Evolutionary conservation across 2,888 invertebrate genomes (phyloP).

Genomic region (Drosophila subquinaria): DNA sequence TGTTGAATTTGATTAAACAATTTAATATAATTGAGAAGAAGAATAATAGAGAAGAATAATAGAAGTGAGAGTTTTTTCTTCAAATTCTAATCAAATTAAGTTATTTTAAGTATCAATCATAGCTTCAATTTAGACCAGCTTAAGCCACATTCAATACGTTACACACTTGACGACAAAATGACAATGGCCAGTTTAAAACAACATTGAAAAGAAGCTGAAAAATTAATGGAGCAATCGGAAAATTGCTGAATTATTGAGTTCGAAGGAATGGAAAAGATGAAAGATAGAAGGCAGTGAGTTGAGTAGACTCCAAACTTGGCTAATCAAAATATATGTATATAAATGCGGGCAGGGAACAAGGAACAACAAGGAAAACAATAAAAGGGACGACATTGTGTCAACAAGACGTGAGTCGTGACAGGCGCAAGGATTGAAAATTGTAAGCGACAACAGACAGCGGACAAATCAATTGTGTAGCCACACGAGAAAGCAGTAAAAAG

Average conservation of each 20-base stretch:
- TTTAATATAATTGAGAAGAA: too few relatives aligned
- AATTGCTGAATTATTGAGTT: slow-evolving; percentile 72
- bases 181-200: slow-evolving; percentile 20
- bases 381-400: slow-evolving; percentile 51
- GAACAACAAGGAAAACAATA: slow-evolving; percentile 41
- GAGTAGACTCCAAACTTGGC: slow-evolving; percentile 44
- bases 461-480: slow-evolving; percentile 64
- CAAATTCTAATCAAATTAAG: background rate
- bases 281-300: slow-evolving; percentile 2
- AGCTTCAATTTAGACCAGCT: background rate
- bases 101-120: background rate
- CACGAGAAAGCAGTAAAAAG: slow-evolving; percentile 31
- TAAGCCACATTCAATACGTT: background rate
- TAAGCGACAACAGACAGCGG: slow-evolving; percentile 32
- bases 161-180: slow-evolving; percentile 1
- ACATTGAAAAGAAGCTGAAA: slow-evolving; percentile 56
- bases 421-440: slow-evolving; percentile 60
- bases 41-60: too few relatives aligned
- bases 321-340: slow-evolving; percentile 63
- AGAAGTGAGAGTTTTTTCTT: background rate
- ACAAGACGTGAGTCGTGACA: slow-evolving; percentile 36
- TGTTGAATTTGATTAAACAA: background rate
- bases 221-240: slow-evolving; percentile 69
- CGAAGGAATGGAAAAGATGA: slow-evolving; percentile 3
- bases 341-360: slow-evolving; percentile 19